phyloP scores from a whole-genome alignment of 2,888 invertebrate genomes.

The Drosophila paracracens region DNA sequence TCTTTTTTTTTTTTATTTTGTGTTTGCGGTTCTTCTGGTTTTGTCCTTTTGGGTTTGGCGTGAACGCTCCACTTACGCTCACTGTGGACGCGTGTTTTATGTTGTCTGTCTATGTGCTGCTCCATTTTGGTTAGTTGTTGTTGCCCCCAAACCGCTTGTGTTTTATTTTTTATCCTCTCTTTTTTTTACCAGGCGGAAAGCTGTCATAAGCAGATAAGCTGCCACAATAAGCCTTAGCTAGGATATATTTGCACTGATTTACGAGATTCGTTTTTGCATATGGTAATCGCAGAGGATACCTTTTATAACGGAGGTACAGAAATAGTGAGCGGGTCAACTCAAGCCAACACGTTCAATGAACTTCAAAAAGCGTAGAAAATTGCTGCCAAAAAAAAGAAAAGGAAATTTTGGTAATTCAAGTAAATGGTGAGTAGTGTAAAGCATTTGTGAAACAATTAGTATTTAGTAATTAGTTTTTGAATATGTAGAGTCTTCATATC shows the following conservation, averaged over 20 bases:
- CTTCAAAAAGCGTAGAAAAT: slow-evolving; percentile 20
- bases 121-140: slow-evolving; percentile 54
- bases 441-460: not conserved
- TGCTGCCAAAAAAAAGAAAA: not conserved
- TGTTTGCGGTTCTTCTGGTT: slow-evolving; percentile 66
- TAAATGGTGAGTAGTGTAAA: not conserved
- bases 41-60: slow-evolving; percentile 69
- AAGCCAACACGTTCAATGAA: slow-evolving; percentile 66
- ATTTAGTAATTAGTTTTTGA: not conserved
- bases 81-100: slow-evolving; percentile 73
- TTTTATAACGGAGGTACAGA: slow-evolving; percentile 1
- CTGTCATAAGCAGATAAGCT: slow-evolving; percentile 85
- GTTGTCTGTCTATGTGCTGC: slow-evolving; percentile 67
- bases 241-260: slow-evolving; percentile 81
- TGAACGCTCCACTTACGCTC: slow-evolving; percentile 43
- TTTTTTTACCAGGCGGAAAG: slow-evolving; percentile 76
- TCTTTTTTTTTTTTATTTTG: slow-evolving; percentile 25
- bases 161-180: slow-evolving; percentile 28
- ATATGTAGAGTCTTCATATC: not conserved
- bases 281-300: slow-evolving; percentile 72
- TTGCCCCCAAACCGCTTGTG: slow-evolving; percentile 10
- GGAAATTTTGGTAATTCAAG: slow-evolving; percentile 1
- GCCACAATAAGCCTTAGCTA: slow-evolving; percentile 82
- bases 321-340: not conserved
- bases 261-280: slow-evolving; percentile 80